Evolutionary conservation across 1,140 invertebrate genomes (phyloP).

Genomic region (Delia radicum): DNA sequence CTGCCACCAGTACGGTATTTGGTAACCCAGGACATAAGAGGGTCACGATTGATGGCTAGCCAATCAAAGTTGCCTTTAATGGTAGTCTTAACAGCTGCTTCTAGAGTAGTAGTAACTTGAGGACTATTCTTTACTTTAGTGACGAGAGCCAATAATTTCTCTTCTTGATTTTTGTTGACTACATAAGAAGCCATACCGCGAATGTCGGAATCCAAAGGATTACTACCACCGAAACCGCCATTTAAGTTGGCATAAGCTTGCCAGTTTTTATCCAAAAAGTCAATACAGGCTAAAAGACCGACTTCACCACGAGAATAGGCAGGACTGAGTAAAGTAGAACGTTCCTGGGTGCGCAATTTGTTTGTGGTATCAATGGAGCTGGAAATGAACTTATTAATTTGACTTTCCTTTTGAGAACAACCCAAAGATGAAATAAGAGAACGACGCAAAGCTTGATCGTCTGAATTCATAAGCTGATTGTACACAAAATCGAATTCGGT

Average conservation of each 20-base stretch:
- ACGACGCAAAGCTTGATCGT: conserved; percentile 60
- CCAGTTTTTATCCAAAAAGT: conserved; percentile 41
- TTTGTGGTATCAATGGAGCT: conserved; percentile 41
- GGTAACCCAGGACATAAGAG: conserved; percentile 38
- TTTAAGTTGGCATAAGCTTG: conserved; percentile 38
- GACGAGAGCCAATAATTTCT: conserved; percentile 36
- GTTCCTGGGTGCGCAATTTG: conserved; percentile 40
- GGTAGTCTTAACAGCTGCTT: conserved; percentile 34
- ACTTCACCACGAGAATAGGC: conserved; percentile 42
- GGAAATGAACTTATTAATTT: conserved; percentile 40
- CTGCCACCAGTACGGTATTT: conserved; percentile 26
- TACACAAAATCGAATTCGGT: conserved; percentile 67
- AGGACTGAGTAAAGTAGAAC: conserved; percentile 39
- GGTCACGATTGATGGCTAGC: conserved; percentile 38
- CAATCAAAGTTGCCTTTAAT: conserved; percentile 40
- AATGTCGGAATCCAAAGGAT: conserved; percentile 41
- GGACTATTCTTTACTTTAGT: conserved; percentile 32
- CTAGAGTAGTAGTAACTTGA: conserved; percentile 33
- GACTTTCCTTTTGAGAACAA: conserved; percentile 56
- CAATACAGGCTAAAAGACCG: conserved; percentile 39
- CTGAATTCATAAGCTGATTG: conserved; percentile 60
- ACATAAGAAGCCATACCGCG: conserved; percentile 39
- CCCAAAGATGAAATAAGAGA: conserved; percentile 60
- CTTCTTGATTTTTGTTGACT: conserved; percentile 37
- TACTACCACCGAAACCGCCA: conserved; percentile 41